Conservation (phyloP, 1,140 invertebrate genomes). For the Hyles vespertilio region DNA sequence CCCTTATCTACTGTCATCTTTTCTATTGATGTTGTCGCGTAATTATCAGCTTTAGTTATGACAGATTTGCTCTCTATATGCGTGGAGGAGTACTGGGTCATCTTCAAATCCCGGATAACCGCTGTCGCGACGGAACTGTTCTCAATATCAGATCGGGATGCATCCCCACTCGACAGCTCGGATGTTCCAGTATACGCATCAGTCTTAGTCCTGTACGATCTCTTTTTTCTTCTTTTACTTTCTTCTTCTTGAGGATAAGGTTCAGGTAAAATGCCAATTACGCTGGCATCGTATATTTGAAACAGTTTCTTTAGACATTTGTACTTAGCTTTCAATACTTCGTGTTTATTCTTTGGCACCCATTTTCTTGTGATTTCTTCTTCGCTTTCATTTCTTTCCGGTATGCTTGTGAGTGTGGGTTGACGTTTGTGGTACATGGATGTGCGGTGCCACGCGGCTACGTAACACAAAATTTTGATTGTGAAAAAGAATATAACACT, state of each 20-base stretch:
- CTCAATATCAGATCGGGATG: conserved; percentile 14
- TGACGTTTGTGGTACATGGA: conserved; percentile 47
- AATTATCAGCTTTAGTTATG: conserved; percentile 27
- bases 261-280: conserved; percentile 57
- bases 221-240: conserved; percentile 28
- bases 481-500: conserved; percentile 44
- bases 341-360: conserved; percentile 68
- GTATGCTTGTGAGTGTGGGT: conserved; percentile 39
- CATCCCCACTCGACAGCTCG: conserved; percentile 32
- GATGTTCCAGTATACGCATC: conserved; percentile 49
- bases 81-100: conserved; percentile 25
- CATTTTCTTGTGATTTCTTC: conserved; percentile 48
- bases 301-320: conserved; percentile 67
- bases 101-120: conserved; percentile 42
- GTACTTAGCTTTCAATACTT: conserved; percentile 63
- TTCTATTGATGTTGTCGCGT: conserved; percentile 34
- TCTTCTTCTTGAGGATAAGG: conserved; percentile 26
- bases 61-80: conserved; percentile 23
- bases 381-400: conserved; percentile 43
- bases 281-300: conserved; percentile 63
- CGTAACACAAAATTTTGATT: conserved; percentile 45
- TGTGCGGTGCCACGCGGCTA: conserved; percentile 18
- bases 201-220: conserved; percentile 46
- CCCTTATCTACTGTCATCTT: conserved; percentile 25
- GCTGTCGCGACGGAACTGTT: conserved; percentile 30